Percentiles rank a stretch among this genome's conserved stretches.
These are phyloP conservation scores for Nomada fucata DNA, from an alignment of 2,888 invertebrate species.

Conservation along the genomic window DNA sequence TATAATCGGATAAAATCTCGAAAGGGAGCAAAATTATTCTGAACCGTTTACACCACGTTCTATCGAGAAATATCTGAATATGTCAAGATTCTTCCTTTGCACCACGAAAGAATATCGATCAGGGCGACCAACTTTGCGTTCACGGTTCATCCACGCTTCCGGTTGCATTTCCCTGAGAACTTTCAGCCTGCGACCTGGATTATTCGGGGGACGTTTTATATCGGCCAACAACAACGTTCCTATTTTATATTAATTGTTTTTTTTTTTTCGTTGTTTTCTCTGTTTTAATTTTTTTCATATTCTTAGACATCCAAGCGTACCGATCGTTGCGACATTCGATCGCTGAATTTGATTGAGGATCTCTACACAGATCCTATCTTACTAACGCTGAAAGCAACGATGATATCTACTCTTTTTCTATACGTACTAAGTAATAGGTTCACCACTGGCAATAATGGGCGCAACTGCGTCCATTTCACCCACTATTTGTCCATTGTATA, in stretches of 20 bases:
- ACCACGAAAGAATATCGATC: conserved; percentile 43
- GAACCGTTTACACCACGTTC: not conserved
- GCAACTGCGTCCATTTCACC: not conserved
- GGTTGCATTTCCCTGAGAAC: conserved; percentile 65
- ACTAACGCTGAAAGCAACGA: conserved; percentile 50
- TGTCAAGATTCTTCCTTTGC: conserved; percentile 27
- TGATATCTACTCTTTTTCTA: conserved; percentile 10
- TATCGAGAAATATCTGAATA: not conserved
- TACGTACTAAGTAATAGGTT: conserved; percentile 22
- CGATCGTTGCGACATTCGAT: conserved; percentile 60
- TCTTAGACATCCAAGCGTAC: conserved; percentile 36
- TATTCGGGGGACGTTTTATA: conserved; percentile 22
- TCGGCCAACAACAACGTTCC: conserved; percentile 24
- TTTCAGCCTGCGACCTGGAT: conserved; percentile 44
- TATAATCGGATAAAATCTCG: too few species aligned
- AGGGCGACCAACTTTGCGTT: conserved; percentile 22
- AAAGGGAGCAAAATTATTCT: too few species aligned
- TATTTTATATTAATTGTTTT: not conserved
- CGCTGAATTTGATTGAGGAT: conserved; percentile 78
- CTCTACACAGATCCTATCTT: conserved; percentile 56
- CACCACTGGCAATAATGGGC: not conserved
- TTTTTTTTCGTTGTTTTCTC: not conserved
- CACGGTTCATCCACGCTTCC: conserved; percentile 27
- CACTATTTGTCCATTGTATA: not conserved
- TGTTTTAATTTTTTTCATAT: conserved; percentile 5